A percentile compares a stretch with the other conserved stretches of the same genome.
phyloP scores from a whole-genome alignment of 2,797 vertebrate species.

The Lagorchestes hirsutus region DNA sequence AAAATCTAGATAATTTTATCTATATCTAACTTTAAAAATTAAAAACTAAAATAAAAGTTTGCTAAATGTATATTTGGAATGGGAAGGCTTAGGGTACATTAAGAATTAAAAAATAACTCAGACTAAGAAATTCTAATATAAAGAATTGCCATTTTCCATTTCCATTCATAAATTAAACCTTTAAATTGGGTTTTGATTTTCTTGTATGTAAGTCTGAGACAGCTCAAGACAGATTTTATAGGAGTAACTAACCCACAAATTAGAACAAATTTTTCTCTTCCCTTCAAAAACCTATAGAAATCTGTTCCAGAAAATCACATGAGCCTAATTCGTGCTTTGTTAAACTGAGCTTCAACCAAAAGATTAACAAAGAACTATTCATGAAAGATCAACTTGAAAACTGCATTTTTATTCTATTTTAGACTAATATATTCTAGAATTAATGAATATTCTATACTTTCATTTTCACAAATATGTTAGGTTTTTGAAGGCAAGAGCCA shows the following conservation, averaged over 20 bases:
- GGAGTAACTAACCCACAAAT: background rate
- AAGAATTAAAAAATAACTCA: background rate
- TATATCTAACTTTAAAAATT: background rate
- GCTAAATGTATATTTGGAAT: background rate
- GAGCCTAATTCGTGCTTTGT: background rate
- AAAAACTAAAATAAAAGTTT: background rate
- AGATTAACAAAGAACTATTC: constrained; percentile 19
- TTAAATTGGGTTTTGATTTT: background rate
- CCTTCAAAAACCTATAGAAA: background rate
- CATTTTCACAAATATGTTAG: background rate
- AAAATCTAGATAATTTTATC: background rate
- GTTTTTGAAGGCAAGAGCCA: background rate
- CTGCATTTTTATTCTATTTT: background rate
- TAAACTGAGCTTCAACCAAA: constrained; percentile 23
- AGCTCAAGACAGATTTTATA: background rate
- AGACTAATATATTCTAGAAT: constrained; percentile 40
- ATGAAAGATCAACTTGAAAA: background rate
- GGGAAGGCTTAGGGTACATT: background rate
- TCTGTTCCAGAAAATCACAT: background rate
- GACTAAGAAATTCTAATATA: background rate
- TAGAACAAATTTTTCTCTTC: background rate
- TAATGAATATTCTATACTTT: constrained; percentile 28
- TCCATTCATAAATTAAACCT: background rate
- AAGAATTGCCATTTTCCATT: background rate
- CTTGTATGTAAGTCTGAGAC: background rate